These are phyloP conservation scores for Dolomedes plantarius DNA, from an alignment of 2,888 invertebrate species.

Conservation along the genomic window DNA sequence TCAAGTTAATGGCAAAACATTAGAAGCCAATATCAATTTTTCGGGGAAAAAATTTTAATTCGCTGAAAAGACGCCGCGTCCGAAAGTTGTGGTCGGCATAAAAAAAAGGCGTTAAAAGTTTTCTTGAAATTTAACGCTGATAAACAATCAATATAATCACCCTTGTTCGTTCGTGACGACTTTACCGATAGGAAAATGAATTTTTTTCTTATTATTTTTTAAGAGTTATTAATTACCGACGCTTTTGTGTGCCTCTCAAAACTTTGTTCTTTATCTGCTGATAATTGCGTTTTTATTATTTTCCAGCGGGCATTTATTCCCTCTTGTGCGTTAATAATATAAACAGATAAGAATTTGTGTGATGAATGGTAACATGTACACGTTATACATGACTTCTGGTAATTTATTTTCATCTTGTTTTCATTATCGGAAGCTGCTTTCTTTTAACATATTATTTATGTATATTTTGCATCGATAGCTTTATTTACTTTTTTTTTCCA, in stretches of 20 bases:
- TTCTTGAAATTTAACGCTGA: constrained; percentile 60
- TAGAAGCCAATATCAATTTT: constrained; percentile 53
- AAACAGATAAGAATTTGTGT: constrained; percentile 68
- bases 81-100: constrained; percentile 33
- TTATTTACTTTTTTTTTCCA: constrained; percentile 23
- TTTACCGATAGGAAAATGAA: constrained; percentile 64
- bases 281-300: constrained; percentile 70
- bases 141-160: constrained; percentile 71
- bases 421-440: constrained; percentile 65
- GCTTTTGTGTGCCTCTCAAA: constrained; percentile 66
- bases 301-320: constrained; percentile 66
- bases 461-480: constrained; percentile 56
- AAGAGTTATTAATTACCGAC: constrained; percentile 61
- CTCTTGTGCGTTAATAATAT: constrained; percentile 70
- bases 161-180: constrained; percentile 63
- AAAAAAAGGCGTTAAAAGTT: constrained; percentile 49
- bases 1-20: constrained; percentile 63
- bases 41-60: constrained; percentile 41
- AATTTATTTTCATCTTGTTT: constrained; percentile 70
- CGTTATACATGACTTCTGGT: constrained; percentile 58
- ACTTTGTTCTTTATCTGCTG: constrained; percentile 66
- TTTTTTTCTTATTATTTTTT: constrained; percentile 63
- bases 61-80: constrained; percentile 32
- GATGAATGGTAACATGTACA: constrained; percentile 66
- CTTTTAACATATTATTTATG: constrained; percentile 69